Evolutionary conservation across 2,797 vertebrate genomes (phyloP).

Genomic region (Carapus acus): DNA sequence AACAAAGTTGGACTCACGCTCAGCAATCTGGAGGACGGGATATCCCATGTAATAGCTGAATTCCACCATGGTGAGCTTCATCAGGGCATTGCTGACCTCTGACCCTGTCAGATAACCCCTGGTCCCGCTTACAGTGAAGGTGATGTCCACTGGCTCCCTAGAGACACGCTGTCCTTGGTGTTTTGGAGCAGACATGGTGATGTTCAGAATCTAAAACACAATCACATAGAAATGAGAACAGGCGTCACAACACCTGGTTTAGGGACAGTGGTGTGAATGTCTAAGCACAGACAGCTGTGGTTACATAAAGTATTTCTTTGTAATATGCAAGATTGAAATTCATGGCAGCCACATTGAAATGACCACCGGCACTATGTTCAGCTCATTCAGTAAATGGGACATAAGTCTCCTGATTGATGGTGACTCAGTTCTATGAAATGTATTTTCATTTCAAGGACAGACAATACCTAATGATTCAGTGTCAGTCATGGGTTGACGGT

Average conservation of each 20-base stretch:
- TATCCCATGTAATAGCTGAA: conserved; percentile 97
- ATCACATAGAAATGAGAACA: not conserved
- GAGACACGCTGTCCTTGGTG: conserved; percentile 49
- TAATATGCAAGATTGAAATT: conserved; percentile 23
- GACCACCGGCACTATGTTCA: conserved; percentile 1
- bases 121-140: conserved; percentile 77
- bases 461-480: too few species aligned
- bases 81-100: conserved; percentile 82
- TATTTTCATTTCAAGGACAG: not conserved
- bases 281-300: not conserved
- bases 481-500: too few species aligned
- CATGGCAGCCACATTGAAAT: conserved; percentile 16
- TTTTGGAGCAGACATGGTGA: conserved; percentile 71
- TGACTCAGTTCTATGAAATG: not conserved
- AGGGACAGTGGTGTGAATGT: too few species aligned
- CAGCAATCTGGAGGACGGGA: conserved; percentile 91
- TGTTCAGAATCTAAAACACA: conserved; percentile 82
- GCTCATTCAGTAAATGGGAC: conserved; percentile 6
- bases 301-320: conserved; percentile 27
- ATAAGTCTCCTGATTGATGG: conserved; percentile 4
- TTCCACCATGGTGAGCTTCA: conserved; percentile 87
- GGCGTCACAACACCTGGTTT: too few species aligned
- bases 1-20: conserved; percentile 77
- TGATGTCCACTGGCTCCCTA: conserved; percentile 83
- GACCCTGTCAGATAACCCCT: conserved; percentile 81